These are phyloP conservation scores for Xylocampa areola DNA, from an alignment of 2,888 invertebrate species.

Conservation along the genomic window DNA sequence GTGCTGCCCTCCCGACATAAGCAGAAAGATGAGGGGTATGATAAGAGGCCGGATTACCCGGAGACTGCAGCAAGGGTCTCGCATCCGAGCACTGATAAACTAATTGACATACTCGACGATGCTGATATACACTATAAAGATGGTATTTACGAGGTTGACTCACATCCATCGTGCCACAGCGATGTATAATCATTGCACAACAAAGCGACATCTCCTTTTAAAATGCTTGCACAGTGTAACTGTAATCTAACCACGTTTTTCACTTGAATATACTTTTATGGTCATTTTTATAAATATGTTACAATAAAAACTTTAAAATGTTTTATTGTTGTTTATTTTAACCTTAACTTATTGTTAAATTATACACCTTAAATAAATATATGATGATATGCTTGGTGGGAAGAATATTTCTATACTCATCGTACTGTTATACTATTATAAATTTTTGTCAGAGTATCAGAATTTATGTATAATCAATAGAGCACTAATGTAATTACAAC, in stretches of 20 bases:
- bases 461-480: too few relatives aligned
- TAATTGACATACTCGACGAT: slow-evolving; percentile 74
- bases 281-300: slow-evolving; percentile 23
- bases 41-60: slow-evolving; percentile 82
- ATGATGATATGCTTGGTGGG: too few relatives aligned
- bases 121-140: slow-evolving; percentile 70
- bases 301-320: slow-evolving; percentile 20
- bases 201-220: slow-evolving; percentile 19
- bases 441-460: too few relatives aligned
- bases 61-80: slow-evolving; percentile 73
- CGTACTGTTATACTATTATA: too few relatives aligned
- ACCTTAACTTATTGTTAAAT: not conserved
- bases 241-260: slow-evolving; percentile 16
- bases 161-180: slow-evolving; percentile 69
- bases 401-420: too few relatives aligned
- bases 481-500: not conserved
- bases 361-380: too few relatives aligned
- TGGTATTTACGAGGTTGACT: slow-evolving; percentile 77
- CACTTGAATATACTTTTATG: slow-evolving; percentile 17
- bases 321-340: slow-evolving; percentile 14
- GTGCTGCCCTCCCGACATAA: slow-evolving; percentile 78
- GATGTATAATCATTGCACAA: slow-evolving; percentile 69
- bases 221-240: slow-evolving; percentile 14
- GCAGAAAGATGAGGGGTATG: slow-evolving; percentile 73
- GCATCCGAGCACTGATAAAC: slow-evolving; percentile 72